These are phyloP conservation scores for Ctenicera cuprea DNA, from an alignment of 2,888 invertebrate genomes.

Conservation along the genomic window DNA sequence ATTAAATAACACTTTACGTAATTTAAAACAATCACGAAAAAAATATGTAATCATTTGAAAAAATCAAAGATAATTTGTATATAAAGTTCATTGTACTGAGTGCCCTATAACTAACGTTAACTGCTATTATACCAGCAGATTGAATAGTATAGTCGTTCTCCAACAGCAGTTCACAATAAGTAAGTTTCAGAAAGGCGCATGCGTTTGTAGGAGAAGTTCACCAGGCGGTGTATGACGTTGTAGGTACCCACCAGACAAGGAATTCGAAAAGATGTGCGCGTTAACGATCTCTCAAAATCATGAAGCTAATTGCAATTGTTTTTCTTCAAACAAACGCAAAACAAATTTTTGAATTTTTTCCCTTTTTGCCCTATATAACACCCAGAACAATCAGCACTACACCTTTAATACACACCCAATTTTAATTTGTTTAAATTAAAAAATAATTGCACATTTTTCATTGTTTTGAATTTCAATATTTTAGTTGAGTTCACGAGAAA, in stretches of 20 bases:
- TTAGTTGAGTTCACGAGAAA: no score
- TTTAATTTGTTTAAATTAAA: no score
- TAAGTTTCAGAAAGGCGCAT: conserved; percentile 49
- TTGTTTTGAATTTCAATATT: no score
- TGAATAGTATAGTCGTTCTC: conserved; percentile 42
- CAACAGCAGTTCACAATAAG: conserved; percentile 54
- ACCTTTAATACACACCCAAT: no score
- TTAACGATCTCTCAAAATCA: background rate
- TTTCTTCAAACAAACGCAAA: no score
- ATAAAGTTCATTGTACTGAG: conserved; percentile 58
- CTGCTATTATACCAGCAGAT: conserved; percentile 43
- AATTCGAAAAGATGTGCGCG: conserved; percentile 63
- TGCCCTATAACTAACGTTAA: conserved; percentile 53
- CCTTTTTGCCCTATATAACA: no score
- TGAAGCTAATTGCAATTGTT: no score
- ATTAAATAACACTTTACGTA: conserved; percentile 23
- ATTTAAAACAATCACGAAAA: conserved; percentile 13
- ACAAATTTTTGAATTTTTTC: no score
- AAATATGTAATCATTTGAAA: background rate
- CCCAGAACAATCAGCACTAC: no score
- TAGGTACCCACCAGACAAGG: conserved; percentile 57
- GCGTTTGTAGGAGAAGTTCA: conserved; percentile 48
- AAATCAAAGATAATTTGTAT: conserved; percentile 1
- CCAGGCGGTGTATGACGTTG: conserved; percentile 52
- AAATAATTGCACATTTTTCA: no score